Evolutionary conservation across 2,888 invertebrate species (phyloP).

Genomic region (Dynastes grantii): DNA sequence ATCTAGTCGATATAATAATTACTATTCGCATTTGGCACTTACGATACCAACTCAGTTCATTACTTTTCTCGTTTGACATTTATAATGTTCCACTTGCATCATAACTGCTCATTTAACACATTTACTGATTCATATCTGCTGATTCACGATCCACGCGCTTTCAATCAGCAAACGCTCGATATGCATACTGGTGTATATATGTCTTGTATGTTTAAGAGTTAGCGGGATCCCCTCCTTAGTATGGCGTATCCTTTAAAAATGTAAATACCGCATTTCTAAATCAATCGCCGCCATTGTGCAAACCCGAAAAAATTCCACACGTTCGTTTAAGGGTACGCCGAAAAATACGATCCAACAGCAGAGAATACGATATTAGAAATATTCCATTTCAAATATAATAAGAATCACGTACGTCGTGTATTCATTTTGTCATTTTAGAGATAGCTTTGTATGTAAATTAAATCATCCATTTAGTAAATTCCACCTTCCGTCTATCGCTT

Average conservation of each 20-base stretch:
- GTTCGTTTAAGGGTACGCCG: slow-evolving; percentile 14
- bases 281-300: slow-evolving; percentile 34
- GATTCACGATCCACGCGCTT: slow-evolving; percentile 43
- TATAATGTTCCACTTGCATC: slow-evolving; percentile 43
- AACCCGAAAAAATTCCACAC: slow-evolving; percentile 21
- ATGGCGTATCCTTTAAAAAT: slow-evolving; percentile 41
- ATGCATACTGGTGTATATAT: slow-evolving; percentile 15
- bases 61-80: slow-evolving; percentile 36
- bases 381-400: slow-evolving; percentile 35
- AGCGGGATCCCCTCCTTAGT: background rate
- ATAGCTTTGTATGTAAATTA: slow-evolving; percentile 47
- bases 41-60: background rate
- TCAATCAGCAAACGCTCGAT: slow-evolving; percentile 37
- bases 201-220: slow-evolving; percentile 11
- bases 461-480: slow-evolving; percentile 47
- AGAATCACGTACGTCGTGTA: slow-evolving; percentile 7
- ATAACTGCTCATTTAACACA: slow-evolving; percentile 45
- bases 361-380: slow-evolving; percentile 33
- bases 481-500: slow-evolving; percentile 36
- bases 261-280: slow-evolving; percentile 30
- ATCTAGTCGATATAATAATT: background rate
- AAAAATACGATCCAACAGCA: slow-evolving; percentile 5
- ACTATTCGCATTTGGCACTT: slow-evolving; percentile 3
- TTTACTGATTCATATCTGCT: slow-evolving; percentile 46
- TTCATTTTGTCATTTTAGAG: slow-evolving; percentile 40